These are phyloP conservation scores for Dromas ardeola DNA, from an alignment of 2,113 vertebrate species.

Conservation along the genomic window DNA sequence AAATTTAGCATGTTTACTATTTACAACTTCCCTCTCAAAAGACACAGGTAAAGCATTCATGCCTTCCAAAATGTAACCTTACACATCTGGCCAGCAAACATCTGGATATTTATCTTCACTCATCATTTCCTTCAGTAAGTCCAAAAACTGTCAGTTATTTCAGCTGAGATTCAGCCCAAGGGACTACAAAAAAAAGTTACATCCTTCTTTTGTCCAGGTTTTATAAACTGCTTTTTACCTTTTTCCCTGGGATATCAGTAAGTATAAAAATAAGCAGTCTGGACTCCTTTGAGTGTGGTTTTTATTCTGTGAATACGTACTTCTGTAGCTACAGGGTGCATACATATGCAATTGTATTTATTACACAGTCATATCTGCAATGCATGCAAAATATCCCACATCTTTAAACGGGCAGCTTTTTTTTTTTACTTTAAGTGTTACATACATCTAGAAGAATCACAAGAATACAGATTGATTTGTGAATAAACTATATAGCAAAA, in stretches of 20 bases:
- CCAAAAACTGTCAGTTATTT: slow-evolving; percentile 82
- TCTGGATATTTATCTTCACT: slow-evolving; percentile 85
- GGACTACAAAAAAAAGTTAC: slow-evolving; percentile 75
- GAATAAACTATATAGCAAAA: neutral
- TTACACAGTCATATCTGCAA: neutral
- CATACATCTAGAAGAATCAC: neutral
- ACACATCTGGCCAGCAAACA: slow-evolving; percentile 82
- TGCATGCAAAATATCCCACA: neutral
- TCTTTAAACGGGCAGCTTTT: neutral
- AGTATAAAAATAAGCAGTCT: slow-evolving; percentile 76
- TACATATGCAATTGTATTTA: slow-evolving; percentile 29
- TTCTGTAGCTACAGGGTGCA: slow-evolving; percentile 1
- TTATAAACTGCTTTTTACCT: slow-evolving; percentile 77
- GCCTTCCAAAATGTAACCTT: slow-evolving; percentile 75
- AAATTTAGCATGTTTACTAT: slow-evolving; percentile 69
- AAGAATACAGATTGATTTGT: neutral
- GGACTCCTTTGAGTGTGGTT: slow-evolving; percentile 51
- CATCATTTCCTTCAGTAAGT: slow-evolving; percentile 84
- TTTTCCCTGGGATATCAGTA: slow-evolving; percentile 70
- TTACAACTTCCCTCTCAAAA: slow-evolving; percentile 74
- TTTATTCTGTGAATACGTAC: neutral
- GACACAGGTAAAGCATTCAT: slow-evolving; percentile 71
- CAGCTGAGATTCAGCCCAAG: slow-evolving; percentile 74
- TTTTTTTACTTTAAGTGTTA: neutral
- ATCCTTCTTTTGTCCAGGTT: slow-evolving; percentile 76